Conservation (phyloP, 2,797 vertebrate species). For the Dromococcyx pavoninus region DNA sequence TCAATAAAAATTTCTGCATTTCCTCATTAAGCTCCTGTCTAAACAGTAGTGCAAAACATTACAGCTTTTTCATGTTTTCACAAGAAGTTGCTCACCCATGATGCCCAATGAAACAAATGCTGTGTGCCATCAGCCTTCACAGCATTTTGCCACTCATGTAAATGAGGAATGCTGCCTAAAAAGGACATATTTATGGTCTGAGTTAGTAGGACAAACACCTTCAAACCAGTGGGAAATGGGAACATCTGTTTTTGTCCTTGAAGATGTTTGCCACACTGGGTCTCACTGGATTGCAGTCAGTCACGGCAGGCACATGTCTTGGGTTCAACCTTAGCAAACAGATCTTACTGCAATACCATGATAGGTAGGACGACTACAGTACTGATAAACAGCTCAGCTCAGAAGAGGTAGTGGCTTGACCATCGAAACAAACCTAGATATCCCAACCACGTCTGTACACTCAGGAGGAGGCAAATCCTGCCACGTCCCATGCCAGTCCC, state of each 20-base stretch:
- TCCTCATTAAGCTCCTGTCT: neutral
- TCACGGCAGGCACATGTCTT: neutral
- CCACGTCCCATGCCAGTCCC: neutral
- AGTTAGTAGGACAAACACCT: neutral
- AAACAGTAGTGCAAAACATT: neutral
- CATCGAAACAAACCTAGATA: neutral
- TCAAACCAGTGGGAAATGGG: neutral
- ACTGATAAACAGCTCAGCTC: neutral
- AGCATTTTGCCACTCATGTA: neutral
- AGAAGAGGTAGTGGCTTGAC: neutral
- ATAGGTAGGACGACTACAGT: neutral
- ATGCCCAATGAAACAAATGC: neutral
- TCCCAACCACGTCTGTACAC: neutral
- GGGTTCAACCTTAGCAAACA: neutral
- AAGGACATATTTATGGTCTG: neutral
- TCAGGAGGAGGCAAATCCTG: neutral
- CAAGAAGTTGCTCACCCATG: neutral
- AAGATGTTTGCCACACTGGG: rapidly evolving
- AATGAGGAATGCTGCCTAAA: neutral
- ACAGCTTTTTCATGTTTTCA: neutral
- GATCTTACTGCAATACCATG: neutral
- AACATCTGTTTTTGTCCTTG: neutral
- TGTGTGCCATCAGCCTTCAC: neutral
- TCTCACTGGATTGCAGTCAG: neutral
- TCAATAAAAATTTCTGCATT: neutral